Evolutionary conservation across 2,797 vertebrate species (phyloP), one percentile per base, ranked within the genome.

Genomic region (Eulemur rubriventer): DNA sequence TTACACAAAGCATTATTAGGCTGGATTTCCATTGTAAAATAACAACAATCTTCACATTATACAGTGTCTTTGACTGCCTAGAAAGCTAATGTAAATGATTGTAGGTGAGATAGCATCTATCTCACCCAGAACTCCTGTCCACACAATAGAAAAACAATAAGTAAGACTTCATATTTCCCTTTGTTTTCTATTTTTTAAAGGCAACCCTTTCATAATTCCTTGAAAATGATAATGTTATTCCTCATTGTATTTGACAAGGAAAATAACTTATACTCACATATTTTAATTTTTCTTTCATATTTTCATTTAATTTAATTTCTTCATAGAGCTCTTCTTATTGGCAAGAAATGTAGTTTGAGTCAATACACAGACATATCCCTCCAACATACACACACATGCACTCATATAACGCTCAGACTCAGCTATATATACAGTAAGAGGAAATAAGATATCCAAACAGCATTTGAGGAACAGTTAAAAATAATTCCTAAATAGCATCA

Each of bases 51-150:
- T 93, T 63, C 35, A 79, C 52, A 52, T 38, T 84, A 67, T 72
- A 84, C 78, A 92, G 43, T 43, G 33, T 65, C 48, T 82, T 70
- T 89, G 41, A 67, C 46, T 52, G 9, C 24, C 2, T 43, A 14
- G 24, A 86, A 17, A 86, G 63, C 6, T 73, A 61, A 52, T 83
- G 28, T 92, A 43, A 93, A 95, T 30, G 13, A 88, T 2, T 41
- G 9, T 26, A 20, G 3, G 7, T 67, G 2, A 59, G 6, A 33
- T 28, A 33, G 22, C n/a, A 87, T 80, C 20, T 69, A 22, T 70
- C 75, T 95, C 24, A 59, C 24, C 7, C 59, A 94, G 24, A 94
- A 89, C 30, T 94, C 33, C 46, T 97, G 33, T 88, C 73, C 46
- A 46, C 9, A 3, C 8, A 48, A 1, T 30, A 65, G 78, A 97